These are phyloP conservation scores for Drosophila nannoptera DNA, from an alignment of 1,140 invertebrate species.

Conservation along the genomic window DNA sequence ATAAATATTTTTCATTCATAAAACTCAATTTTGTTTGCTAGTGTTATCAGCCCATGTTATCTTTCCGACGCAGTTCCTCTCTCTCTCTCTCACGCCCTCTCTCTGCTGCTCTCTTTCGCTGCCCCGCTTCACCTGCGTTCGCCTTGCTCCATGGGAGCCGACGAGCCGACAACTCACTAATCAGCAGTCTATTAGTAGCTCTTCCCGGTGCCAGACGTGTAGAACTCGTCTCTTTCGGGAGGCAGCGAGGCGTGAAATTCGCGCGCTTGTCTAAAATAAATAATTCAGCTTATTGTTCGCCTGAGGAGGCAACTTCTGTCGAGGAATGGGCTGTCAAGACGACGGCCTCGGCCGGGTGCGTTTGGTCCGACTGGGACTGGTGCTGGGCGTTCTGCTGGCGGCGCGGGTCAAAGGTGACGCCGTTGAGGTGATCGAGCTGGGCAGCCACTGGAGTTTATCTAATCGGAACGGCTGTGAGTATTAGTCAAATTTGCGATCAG, in stretches of 20 bases:
- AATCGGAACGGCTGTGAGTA: conserved; percentile 72
- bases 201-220: conserved; percentile 33
- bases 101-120: conserved; percentile 1
- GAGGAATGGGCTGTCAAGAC: neutral
- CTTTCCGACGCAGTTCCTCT: conserved; percentile 1
- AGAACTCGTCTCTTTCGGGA: conserved; percentile 20
- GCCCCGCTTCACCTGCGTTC: too few species aligned
- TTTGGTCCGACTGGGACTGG: conserved; percentile 25
- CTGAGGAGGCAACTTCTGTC: neutral
- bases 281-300: conserved; percentile 16
- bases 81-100: conserved; percentile 6
- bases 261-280: neutral
- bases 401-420: conserved; percentile 39
- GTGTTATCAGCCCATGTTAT: conserved; percentile 18
- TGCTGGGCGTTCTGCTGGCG: conserved; percentile 23
- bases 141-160: neutral
- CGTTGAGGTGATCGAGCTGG: conserved; percentile 61
- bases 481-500: neutral
- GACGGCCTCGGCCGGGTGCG: conserved; percentile 7
- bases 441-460: conserved; percentile 55
- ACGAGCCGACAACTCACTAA: neutral
- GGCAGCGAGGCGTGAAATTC: conserved; percentile 5
- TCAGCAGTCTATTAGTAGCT: conserved; percentile 21
- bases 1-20: neutral
- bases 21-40: conserved; percentile 1